Base-by-base conservation (phyloP, 1,140 invertebrate species). In the Atta colombica region DNA sequence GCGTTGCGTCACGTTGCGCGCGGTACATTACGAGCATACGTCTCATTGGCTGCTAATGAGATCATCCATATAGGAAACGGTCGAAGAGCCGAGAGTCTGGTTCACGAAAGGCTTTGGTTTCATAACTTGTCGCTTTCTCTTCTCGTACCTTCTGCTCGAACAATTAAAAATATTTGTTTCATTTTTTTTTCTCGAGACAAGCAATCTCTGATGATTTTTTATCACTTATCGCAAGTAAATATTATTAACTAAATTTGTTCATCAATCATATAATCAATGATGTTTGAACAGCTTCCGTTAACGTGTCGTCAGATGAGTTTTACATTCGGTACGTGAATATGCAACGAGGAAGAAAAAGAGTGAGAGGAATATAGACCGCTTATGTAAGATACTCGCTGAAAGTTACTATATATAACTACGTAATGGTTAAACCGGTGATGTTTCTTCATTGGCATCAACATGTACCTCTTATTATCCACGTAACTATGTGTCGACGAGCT, bases 41-140 rank as follows among this genome's bases (percentile, higher is more conserved):
- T 89, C 88, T 89, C 87, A 89, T 89, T 89, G 84, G 68, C 77
- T 74, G 61, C 77, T 89, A 89, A 90, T 90, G 88, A 82, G 87
- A 87, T 89, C 88, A 82, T 89, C 84, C 68, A 58, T 81, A 60
- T 71, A 58, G 77, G 77, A 86, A 88, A 71, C 31, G 51, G 31
- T 77, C 75, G 14, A 45, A 84, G 65, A 63, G 28, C n/a, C 45
- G 71, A 84, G 55, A 35, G 63, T 31, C 63, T 61, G 25, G 16
- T 53, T 53, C 28, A 28, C 61, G 28, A 78, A 72, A 78, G 71
- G 14, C 21, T 85, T 78, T 28, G 18, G 21, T 87, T 87, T 88
- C 87, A 51, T 71, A 88, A 87, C 25, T 25, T 51, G n/a, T 66
- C 63, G 45, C 63, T 63, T 51, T 72, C 45, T 71, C 45, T 65